Evolutionary conservation across 2,888 invertebrate genomes (phyloP), one percentile per base, ranked within the genome.

Genomic region (Melipona bicolor): DNA sequence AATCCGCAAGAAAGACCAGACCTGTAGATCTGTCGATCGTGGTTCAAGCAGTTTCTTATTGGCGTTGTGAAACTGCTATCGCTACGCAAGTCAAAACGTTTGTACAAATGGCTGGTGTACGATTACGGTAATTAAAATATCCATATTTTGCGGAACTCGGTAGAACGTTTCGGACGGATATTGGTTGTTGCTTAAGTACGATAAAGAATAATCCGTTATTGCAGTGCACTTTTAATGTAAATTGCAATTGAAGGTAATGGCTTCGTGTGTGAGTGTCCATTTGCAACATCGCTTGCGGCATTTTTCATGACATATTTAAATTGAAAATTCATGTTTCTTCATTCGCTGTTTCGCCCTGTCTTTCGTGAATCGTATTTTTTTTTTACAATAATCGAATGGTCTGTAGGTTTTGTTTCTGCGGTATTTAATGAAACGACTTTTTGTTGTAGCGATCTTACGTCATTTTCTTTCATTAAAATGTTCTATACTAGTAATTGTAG

Each of bases 71-170:
- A 84, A 86, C 64, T 75, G 32, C 54, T 59, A 77, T 75, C 62
- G 19, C 62, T 21, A 70, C 62, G 71, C 68, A 52, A 49, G 61
- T 27, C 61, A 62, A 84, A 43, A 77, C 79, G 79, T 87, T 84
- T 81, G 70, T 77, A 81, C 81, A 86, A 87, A 84, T 77, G 68
- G 56, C 21, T 2, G n/a, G 43, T 17, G 59, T 75, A 50, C 50
- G 81, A 77, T 68, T 74, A 24, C 24, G 19, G 32, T 50, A 24
- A 43, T 77, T 73, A 72, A 81, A 76, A 52, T 32, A 24, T 69
- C 50, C 9, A 24, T 43, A 9, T 71, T 32, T 67, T 49, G 9
- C 65, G 67, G 67, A 67, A 56, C 56, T 73, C 17, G 21, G 36
- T 49, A 61, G 1, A 61, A 13, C 13, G 56, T 56, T n/a, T 61